Percentiles rank a stretch among this genome's conserved stretches.
phyloP scores from a whole-genome alignment of 2,888 invertebrate species.

The Drosophila fungiperda region DNA sequence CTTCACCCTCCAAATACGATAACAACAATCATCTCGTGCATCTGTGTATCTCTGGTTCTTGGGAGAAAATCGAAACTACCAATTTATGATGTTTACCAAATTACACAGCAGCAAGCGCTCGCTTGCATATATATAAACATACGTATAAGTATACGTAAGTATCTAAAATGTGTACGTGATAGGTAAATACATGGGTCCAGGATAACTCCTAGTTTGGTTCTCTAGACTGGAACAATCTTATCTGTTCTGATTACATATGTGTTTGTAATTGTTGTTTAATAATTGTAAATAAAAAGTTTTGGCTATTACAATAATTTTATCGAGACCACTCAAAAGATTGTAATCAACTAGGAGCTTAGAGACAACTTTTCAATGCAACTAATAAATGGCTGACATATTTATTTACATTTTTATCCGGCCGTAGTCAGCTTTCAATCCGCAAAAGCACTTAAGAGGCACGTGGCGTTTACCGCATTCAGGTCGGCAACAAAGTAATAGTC shows the following conservation, averaged over 20 bases:
- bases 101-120: neutral
- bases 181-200: neutral
- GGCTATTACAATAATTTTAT: constrained; percentile 31
- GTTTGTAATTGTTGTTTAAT: neutral
- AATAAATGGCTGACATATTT: constrained; percentile 12
- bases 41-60: constrained; percentile 13
- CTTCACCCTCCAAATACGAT: constrained; percentile 30
- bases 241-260: neutral
- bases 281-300: constrained; percentile 13
- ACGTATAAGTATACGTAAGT: neutral
- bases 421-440: constrained; percentile 29
- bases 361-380: constrained; percentile 8
- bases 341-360: constrained; percentile 10
- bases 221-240: neutral
- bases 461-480: constrained; percentile 35
- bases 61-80: neutral
- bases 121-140: too few species aligned
- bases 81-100: neutral
- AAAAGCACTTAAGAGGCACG: constrained; percentile 76
- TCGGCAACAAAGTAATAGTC: constrained; percentile 8
- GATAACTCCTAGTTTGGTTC: neutral
- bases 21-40: constrained; percentile 16
- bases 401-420: constrained; percentile 13
- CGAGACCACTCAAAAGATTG: constrained; percentile 24
- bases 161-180: neutral